Base-by-base conservation (phyloP, 2,888 invertebrate genomes). In the Sminthurides aquaticus region DNA sequence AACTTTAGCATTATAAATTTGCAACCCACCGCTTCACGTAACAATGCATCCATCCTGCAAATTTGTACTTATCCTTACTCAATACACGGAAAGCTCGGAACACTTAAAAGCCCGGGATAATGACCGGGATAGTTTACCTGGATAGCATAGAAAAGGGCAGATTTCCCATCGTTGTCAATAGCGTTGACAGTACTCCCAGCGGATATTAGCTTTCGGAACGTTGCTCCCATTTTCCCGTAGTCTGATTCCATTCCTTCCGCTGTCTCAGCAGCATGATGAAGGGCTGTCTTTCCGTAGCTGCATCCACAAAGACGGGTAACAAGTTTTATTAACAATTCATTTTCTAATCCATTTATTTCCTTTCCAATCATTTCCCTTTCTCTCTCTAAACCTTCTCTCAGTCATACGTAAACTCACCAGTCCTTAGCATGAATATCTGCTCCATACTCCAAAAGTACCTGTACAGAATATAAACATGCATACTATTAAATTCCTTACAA, bases 241-340 rank as follows among this genome's bases (percentile, higher is more conserved):
- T 75, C 75, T 2, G 74, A 72, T 34, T 70, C 68, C 71, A 73
- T 72, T n/a, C 72, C 74, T 65, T 74, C 75, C 15, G 67, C 69
- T 8, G 74, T 75, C 63, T 75, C 75, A 8, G 75, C 75, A 18
- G 75, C 75, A 60, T 75, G 75, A 62, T 74, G 68, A 8, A 74
- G 67, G 3, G 69, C 67, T 3, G 71, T 72, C 54, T 73, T 71
- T 34, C 72, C 71, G 34, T 49, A 59, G 49, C 62, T 60, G 20
- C 43, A 34, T n/a, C n/a, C n/a, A n/a, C n/a, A n/a, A n/a, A n/a
- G n/a, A n/a, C n/a, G n/a, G n/a, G 18, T 8, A 43, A 43, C 11
- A 43, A 43, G 8, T 43, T 43, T 43, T 43, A 43, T 43, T 18
- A 8, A 52, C 20, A 15, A 48, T 22, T 59, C 28, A 34, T 11